Percentiles rank a stretch among this genome's conserved stretches.
phyloP scores from a whole-genome alignment of 2,113 vertebrate genomes.

The Calypte anna region DNA sequence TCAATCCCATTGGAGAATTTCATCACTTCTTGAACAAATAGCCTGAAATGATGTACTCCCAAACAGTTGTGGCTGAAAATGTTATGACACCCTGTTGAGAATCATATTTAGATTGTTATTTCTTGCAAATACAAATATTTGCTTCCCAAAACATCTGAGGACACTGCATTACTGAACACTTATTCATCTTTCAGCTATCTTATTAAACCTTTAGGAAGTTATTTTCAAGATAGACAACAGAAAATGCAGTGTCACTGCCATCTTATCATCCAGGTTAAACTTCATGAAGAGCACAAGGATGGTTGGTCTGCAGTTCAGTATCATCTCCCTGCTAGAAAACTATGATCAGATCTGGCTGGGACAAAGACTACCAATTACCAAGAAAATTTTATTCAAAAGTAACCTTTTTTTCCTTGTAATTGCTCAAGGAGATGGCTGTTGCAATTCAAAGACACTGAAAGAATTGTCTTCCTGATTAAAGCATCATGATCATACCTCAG shows the following conservation, averaged over 20 bases:
- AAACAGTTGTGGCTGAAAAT: constrained; percentile 70
- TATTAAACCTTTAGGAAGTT: constrained; percentile 53
- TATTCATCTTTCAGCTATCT: constrained; percentile 34
- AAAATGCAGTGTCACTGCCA: background rate
- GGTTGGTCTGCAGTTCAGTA: background rate
- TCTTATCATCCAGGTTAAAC: background rate
- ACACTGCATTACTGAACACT: constrained; percentile 21
- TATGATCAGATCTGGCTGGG: too few relatives aligned
- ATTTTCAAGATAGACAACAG: constrained; percentile 14
- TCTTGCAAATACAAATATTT: constrained; percentile 73
- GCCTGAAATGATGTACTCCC: constrained; percentile 72
- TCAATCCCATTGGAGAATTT: constrained; percentile 69
- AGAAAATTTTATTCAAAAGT: too few relatives aligned
- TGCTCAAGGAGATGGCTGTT: too few relatives aligned
- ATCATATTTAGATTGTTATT: constrained; percentile 72
- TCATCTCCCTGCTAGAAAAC: too few relatives aligned
- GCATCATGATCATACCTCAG: too few relatives aligned
- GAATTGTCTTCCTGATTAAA: too few relatives aligned
- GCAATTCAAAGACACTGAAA: too few relatives aligned
- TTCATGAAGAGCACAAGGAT: background rate
- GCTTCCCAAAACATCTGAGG: constrained; percentile 45
- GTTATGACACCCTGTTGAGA: constrained; percentile 75
- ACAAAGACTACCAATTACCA: too few relatives aligned
- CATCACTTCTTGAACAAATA: constrained; percentile 74
- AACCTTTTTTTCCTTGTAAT: too few relatives aligned